Evolutionary conservation across 2,797 vertebrate species (phyloP).

Genomic region (Alca torda): DNA sequence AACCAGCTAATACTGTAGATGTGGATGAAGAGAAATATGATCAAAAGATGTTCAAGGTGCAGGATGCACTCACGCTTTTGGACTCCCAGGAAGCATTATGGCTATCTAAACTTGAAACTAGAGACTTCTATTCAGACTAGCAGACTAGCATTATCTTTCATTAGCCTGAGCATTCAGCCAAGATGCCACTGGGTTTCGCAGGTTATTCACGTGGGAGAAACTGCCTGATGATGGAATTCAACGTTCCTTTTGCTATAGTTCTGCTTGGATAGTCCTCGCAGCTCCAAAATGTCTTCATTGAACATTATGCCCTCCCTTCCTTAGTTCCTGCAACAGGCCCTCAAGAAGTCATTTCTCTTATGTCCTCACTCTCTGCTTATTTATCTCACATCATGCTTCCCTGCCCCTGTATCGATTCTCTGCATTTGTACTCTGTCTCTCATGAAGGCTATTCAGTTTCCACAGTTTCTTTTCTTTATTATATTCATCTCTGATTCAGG

Average conservation of each 20-base stretch:
- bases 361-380: background rate
- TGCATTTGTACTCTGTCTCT: background rate
- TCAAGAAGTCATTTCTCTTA: background rate
- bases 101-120: background rate
- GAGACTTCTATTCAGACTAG: background rate
- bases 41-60: background rate
- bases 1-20: background rate
- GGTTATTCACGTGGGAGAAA: background rate
- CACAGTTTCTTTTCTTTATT: background rate
- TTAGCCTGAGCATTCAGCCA: background rate
- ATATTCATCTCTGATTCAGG: background rate
- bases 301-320: background rate
- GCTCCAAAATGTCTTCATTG: background rate
- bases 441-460: background rate
- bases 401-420: background rate
- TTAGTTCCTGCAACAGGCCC: background rate
- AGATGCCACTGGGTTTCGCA: background rate
- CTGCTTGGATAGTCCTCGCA: background rate
- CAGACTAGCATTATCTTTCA: background rate
- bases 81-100: background rate
- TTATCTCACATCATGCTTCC: background rate
- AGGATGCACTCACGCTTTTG: background rate
- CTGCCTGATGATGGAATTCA: background rate
- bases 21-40: background rate
- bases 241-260: background rate